Evolutionary conservation across 1,140 invertebrate genomes (phyloP).

Genomic region (Myzus persicae): DNA sequence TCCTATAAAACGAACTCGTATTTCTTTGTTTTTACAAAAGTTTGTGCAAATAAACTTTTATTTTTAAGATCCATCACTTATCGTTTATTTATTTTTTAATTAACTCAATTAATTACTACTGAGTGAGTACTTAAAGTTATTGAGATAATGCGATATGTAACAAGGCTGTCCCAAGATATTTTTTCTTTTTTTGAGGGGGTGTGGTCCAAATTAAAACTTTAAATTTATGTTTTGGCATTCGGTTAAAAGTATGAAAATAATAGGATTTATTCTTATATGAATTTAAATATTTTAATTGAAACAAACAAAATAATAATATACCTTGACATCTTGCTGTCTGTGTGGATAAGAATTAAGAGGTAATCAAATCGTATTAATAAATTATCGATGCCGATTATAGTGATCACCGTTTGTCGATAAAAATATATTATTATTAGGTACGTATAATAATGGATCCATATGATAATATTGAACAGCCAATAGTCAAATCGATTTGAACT

Average conservation of each 20-base stretch:
- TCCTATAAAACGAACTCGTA: too few species aligned
- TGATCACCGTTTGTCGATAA: not conserved
- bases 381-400: too few species aligned
- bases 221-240: not conserved
- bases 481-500: not conserved
- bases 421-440: not conserved
- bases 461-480: not conserved
- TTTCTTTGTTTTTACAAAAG: too few species aligned
- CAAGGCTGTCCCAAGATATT: too few species aligned
- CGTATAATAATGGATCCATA: not conserved
- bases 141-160: not conserved
- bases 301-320: not conserved
- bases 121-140: too few species aligned
- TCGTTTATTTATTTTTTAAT: too few species aligned
- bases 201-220: not conserved
- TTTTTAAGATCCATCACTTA: too few species aligned
- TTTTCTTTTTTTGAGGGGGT: not conserved
- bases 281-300: not conserved
- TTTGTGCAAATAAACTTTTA: too few species aligned
- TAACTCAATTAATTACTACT: too few species aligned
- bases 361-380: not conserved
- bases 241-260: not conserved
- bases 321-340: not conserved
- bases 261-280: not conserved
- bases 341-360: not conserved